Base-by-base conservation (phyloP, 2,113 vertebrate genomes). In the Electrona antarctica region DNA sequence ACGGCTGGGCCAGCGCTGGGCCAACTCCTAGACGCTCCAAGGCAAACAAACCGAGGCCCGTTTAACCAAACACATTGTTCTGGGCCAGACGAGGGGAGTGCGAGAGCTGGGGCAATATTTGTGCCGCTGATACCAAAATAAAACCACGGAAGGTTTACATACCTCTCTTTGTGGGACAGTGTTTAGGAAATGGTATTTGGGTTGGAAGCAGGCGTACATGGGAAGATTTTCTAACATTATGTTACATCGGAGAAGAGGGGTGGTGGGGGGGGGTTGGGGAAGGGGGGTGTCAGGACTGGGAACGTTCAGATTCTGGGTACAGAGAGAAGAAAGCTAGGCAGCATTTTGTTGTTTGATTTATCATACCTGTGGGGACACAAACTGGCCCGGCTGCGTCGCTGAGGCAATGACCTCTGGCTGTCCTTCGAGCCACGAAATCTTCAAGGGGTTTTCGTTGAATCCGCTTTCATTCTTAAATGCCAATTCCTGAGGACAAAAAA, bases 401-500 rank as follows among this genome's bases (percentile, higher is more conserved):
- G 11, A 82, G 33, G 69, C 11, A 13, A 76, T 45, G 63, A 75
- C 71, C 50, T 88, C 83, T 2, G 96, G 96, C 69, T 92, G 89
- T 50, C 96, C 94, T 78, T 97, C 96, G 72, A 99, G 85, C 98
- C 98, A 99, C 8, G 94, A 94, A 69, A 99, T 95, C 92, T 96
- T 97, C 79, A 99, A 88, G 46, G 96, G 98, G 72, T 97, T 98
- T 79, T 86, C 88, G 1, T 87, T 90, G 66, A 97, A 89, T 59
- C 97, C 98, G 41, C 86, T 90, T 91, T 99, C 98, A 83, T 99
- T 95, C 87, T 92, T 95, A 66, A 94, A 92, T 60, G 97, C 97
- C 89, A 96, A 92, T 77, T 97, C 97, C 98, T 99, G 83, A 64
- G 80, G 51, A 79, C 29, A 52, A 8, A 73, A 45, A 60, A 67